phyloP scores from a whole-genome alignment of 2,797 vertebrate species.

The Neosilurus hyrtlii region DNA sequence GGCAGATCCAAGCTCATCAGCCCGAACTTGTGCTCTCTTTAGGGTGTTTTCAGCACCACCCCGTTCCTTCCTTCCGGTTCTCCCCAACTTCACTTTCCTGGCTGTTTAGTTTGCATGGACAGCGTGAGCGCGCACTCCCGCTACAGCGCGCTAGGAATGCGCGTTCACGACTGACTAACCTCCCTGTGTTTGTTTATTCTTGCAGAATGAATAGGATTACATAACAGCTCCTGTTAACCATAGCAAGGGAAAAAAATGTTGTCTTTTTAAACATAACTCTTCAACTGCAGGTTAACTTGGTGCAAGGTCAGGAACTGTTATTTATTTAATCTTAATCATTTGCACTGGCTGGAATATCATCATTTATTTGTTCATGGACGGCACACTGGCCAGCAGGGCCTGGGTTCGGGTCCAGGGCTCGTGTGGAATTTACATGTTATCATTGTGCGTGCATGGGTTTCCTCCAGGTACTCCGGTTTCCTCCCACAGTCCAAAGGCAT shows the following conservation, averaged over 20 bases:
- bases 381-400: no score
- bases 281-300: neutral
- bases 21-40: neutral
- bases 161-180: slow-evolving; percentile 12
- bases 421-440: no score
- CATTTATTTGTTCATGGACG: no score
- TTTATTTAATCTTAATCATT: slow-evolving; percentile 63
- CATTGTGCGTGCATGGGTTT: no score
- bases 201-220: neutral
- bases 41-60: slow-evolving; percentile 55
- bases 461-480: no score
- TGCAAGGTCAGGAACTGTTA: slow-evolving; percentile 40
- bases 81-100: slow-evolving; percentile 39
- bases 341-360: slow-evolving; percentile 39
- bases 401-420: no score
- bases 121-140: slow-evolving; percentile 36
- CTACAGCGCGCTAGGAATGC: slow-evolving; percentile 17
- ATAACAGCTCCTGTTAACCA: neutral
- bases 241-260: neutral
- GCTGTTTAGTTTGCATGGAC: neutral
- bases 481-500: no score
- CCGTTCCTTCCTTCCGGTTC: slow-evolving; percentile 71
- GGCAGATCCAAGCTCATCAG: no score
- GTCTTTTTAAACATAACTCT: neutral
- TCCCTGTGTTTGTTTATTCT: neutral